Evolutionary conservation across 1,140 invertebrate species (phyloP), one percentile per base, ranked within the genome.

Genomic region (Drosophila varians): DNA sequence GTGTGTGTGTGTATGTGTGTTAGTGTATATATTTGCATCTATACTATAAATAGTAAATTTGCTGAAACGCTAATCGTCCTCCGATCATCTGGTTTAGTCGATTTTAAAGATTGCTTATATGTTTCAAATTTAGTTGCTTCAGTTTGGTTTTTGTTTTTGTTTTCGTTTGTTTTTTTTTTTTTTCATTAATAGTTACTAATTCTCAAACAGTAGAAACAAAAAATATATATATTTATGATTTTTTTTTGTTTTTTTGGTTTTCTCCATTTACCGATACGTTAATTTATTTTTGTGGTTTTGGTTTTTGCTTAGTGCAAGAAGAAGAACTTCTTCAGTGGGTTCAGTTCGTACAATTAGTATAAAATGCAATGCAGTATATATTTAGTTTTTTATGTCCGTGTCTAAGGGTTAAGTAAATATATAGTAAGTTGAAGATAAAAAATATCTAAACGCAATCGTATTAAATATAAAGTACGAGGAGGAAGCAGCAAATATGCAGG

Each of bases 101-200:
- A 74, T 79, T 74, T 88, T 34, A 83, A 88, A 88, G 75, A 88
- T 88, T 88, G 78, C 84, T 88, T 88, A 89, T 88, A 78, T 69
- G 78, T 88, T 88, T 88, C 83, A 72, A 66, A 57, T 72, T 88
- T 83, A 83, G 84, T 88, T 83, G 75, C 72, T 79, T 88, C 40
- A 38, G 36, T 8, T 31, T n/a, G n/a, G n/a, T n/a, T n/a, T n/a
- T n/a, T n/a, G n/a, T n/a, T n/a, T n/a, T n/a, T n/a, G n/a, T n/a
- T n/a, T n/a, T n/a, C n/a, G n/a, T n/a, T n/a, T n/a, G n/a, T n/a
- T 62, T 73, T 75, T 64, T 62, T n/a, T 3, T 31, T 26, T 26
- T 4, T 26, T 26, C 9, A 3, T 31, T 11, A 11, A 31, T 68
- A 58, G 73, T 76, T 72, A 42, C 51, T 62, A 80, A 76, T 65